Evolutionary conservation across 2,113 vertebrate genomes (phyloP), one percentile per base, ranked within the genome.

Genomic region (Psilopsiagon aymara): DNA sequence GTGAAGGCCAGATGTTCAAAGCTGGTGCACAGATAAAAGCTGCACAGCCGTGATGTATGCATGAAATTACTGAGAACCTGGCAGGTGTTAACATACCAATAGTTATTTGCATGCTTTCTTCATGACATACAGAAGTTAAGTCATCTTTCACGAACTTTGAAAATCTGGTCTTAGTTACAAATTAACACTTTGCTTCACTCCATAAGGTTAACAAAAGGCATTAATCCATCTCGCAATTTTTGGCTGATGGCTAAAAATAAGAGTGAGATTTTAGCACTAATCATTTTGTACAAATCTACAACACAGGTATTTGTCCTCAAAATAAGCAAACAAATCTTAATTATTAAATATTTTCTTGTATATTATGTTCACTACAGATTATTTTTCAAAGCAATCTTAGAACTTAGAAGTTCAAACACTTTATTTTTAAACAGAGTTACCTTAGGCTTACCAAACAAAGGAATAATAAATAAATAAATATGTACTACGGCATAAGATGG

Each of bases 1-100:
- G 21, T 60, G 24, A 90, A 73, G 74, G 73, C 73, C 94, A 93
- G 90, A 95, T 94, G 88, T 94, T 93, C 90, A 94, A 93, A 86
- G 93, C 71, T 68, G 71, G 87, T 74, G 33, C 64, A 70, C 47
- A 92, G 71, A 90, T 39, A 85, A 78, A 75, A 94, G 55, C 29
- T 47, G 64, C 51, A 84, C 64, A 43, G n/a, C 68, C 44, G 35
- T 17, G 39, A 79, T 28, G 66, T 47, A 25, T 17, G 41, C 60
- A 81, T 13, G 35, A 75, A 69, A 69, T 18, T 59, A 80, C 37
- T 51, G 84, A 82, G 31, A 73, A 71, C 28, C 78, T 62, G 77
- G 68, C 84, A 95, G 78, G 57, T 92, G 78, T 49, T 82, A 76
- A 51, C 47, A 73, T 16, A 63, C 60, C 83, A 71, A 57, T 17